Conservation (phyloP, 2,113 vertebrate species). For the Tachysurus fulvidraco region DNA sequence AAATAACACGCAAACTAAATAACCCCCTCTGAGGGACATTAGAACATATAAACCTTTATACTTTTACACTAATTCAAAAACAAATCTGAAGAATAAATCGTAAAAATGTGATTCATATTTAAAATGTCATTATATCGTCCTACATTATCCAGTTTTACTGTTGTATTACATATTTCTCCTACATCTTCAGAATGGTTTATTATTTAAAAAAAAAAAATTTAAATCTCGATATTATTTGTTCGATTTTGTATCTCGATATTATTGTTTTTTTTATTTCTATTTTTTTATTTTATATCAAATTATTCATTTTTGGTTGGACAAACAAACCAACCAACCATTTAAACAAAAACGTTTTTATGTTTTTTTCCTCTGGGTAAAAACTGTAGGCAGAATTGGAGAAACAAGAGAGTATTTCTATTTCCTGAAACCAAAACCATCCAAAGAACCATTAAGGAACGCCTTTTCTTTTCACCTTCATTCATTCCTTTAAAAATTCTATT, state of each 20-base stretch:
- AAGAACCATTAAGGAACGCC: not conserved
- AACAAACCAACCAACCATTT: not conserved
- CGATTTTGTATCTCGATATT: too few species aligned
- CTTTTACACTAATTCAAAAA: not conserved
- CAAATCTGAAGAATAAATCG: not conserved
- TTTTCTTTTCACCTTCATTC: not conserved
- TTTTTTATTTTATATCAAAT: too few species aligned
- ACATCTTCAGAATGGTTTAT: not conserved
- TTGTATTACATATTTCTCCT: not conserved
- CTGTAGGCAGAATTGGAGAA: not conserved
- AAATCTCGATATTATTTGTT: too few species aligned
- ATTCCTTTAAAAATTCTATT: not conserved
- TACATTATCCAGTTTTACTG: not conserved
- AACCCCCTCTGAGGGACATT: not conserved
- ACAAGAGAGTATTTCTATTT: too few species aligned
- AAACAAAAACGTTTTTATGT: not conserved
- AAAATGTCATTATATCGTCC: not conserved
- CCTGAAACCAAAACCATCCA: not conserved
- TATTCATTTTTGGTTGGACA: too few species aligned
- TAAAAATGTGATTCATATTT: not conserved
- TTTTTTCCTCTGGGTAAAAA: not conserved
- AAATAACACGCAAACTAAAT: not conserved
- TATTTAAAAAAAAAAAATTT: too few species aligned
- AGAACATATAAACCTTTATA: not conserved
- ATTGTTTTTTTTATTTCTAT: too few species aligned